Base-by-base conservation (phyloP, 2,797 vertebrate species). In the Tauraco hartlaubi region DNA sequence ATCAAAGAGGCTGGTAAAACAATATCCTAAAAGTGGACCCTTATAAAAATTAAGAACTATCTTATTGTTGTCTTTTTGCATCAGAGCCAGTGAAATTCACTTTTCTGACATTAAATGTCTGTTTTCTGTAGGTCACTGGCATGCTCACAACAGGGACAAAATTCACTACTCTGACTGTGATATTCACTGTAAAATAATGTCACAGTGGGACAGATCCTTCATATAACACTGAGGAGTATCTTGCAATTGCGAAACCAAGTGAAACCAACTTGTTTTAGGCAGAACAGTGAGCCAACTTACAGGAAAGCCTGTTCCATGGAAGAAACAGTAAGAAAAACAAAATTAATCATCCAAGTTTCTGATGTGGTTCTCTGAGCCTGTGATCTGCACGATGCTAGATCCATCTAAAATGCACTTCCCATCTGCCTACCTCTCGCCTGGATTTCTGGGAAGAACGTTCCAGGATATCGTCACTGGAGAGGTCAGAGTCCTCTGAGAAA, bases 401-500 rank as follows among this genome's bases (percentile, higher is more conserved):
- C 26, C 29, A 39, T 4, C 29, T 35, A 15, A 64, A 56, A 51
- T 10, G 12, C 19, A 37, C 20, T 78, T 73, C 37, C 11, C 22
- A 62, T 59, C 76, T 44, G 43, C 97, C 1, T 97, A 99, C 99
- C 98, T 99, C 99, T 96, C 98, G 98, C 96, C 98, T 99, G 63
- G 99, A 99, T 96, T 98, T 99, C 98, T 99, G 99, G 61, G 99
- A 99, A 44, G 99, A 99, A 48, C 98, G 98, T 79, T 99, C 99
- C 63, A 99, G 97, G 83, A 99, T 96, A 21, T 99, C 99, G 0
- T 99, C 99, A 14, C 99, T 99, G 92, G 99, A 99, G 86, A 99
- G 98, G 97, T 99, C 99, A 0, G 99, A 99, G 87, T 99, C 99
- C 93, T 99, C 99, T 0, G 99, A 99, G 97, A 99, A 99, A 95